Evolutionary conservation across 2,113 vertebrate species (phyloP).

Genomic region (Brachypteracias leptosomus): DNA sequence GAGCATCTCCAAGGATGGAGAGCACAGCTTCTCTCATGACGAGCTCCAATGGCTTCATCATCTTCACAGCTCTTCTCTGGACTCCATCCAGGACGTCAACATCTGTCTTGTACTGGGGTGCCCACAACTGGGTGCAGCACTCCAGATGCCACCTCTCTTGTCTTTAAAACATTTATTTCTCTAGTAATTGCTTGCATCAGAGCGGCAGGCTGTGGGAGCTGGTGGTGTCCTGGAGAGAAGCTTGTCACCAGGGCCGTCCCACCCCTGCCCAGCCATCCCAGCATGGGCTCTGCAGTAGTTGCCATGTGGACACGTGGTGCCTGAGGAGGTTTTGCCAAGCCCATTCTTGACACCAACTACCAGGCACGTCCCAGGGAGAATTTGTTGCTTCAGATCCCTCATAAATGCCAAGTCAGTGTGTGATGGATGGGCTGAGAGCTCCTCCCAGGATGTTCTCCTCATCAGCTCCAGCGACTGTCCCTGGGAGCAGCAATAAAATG

Average conservation of each 20-base stretch:
- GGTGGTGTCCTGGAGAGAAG: background rate
- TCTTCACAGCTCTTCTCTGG: background rate
- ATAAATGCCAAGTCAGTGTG: background rate
- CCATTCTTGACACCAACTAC: accelerated
- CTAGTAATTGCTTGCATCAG: background rate
- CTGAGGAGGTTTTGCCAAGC: background rate
- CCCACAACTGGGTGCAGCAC: background rate
- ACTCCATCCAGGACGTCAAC: accelerated
- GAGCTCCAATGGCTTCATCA: background rate
- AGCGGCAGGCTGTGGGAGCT: background rate
- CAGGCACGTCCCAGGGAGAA: background rate
- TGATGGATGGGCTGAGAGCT: background rate
- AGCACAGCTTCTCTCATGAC: background rate
- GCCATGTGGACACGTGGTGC: accelerated
- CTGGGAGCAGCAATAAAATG: background rate
- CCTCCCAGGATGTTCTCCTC: background rate
- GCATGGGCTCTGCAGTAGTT: background rate
- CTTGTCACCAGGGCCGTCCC: accelerated
- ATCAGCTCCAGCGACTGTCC: background rate
- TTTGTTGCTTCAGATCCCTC: background rate
- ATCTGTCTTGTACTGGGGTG: background rate
- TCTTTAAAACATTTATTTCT: background rate
- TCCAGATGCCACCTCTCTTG: accelerated
- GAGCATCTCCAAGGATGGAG: background rate
- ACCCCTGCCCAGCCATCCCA: background rate